Evolutionary conservation across 2,113 vertebrate genomes (phyloP).

Genomic region (Pica pica): DNA sequence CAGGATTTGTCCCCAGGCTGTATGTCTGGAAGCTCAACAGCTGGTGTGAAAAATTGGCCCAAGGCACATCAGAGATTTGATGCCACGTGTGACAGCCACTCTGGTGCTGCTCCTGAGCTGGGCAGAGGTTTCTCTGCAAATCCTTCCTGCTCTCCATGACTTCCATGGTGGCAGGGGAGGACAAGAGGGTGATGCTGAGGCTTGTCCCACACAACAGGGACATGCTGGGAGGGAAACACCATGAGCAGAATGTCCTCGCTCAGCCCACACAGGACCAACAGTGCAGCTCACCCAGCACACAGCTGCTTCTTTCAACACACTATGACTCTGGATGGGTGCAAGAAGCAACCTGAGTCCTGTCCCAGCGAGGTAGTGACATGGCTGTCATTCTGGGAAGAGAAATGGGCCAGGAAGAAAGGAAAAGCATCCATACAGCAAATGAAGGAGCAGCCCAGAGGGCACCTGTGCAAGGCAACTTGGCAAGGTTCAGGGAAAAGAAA

Average conservation of each 20-base stretch:
- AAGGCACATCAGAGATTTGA: rapidly evolving
- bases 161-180: not conserved
- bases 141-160: not conserved
- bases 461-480: not conserved
- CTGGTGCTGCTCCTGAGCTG: not conserved
- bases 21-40: not conserved
- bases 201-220: rapidly evolving
- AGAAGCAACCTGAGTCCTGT: not conserved
- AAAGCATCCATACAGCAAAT: not conserved
- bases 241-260: rapidly evolving
- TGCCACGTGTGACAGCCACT: rapidly evolving
- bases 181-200: not conserved
- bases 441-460: not conserved
- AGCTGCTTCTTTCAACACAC: not conserved
- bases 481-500: not conserved
- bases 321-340: rapidly evolving
- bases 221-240: not conserved
- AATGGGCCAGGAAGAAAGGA: not conserved
- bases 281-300: not conserved
- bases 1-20: not conserved
- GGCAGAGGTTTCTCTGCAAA: not conserved
- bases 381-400: not conserved
- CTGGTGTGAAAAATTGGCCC: not conserved
- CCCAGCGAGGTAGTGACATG: not conserved
- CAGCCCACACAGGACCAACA: rapidly evolving